Conservation (phyloP, 1,140 invertebrate species). For the Anastrepha obliqua region DNA sequence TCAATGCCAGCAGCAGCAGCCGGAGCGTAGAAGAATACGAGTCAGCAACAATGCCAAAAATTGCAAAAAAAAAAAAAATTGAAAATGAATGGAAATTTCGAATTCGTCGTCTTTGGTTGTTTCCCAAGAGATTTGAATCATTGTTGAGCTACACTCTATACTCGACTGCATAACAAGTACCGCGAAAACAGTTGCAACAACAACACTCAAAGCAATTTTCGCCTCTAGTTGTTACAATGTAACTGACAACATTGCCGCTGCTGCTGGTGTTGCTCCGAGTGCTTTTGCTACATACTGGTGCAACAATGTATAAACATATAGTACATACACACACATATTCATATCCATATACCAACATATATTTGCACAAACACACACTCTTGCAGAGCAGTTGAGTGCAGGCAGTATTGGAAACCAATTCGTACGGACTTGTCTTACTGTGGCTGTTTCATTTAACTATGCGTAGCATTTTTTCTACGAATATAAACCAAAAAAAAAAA, state of each 20-base stretch:
- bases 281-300: neutral
- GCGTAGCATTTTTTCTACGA: constrained; percentile 2
- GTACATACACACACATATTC: neutral
- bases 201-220: neutral
- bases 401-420: too few species aligned
- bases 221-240: constrained; percentile 9
- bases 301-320: neutral
- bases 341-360: too few species aligned
- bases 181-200: neutral
- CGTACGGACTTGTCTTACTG: neutral
- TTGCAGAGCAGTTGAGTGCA: too few species aligned
- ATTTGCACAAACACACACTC: too few species aligned
- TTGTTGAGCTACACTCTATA: neutral
- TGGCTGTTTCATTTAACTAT: neutral
- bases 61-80: neutral
- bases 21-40: too few species aligned
- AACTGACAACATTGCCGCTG: constrained; percentile 23
- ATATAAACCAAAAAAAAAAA: neutral
- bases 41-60: neutral
- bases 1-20: neutral
- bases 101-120: neutral
- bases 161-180: constrained; percentile 25
- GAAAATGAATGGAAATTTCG: neutral
- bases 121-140: constrained; percentile 48
- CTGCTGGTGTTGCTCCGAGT: neutral